These are phyloP conservation scores for Drosophila diplacantha DNA, from an alignment of 2,888 invertebrate genomes.

Conservation along the genomic window DNA sequence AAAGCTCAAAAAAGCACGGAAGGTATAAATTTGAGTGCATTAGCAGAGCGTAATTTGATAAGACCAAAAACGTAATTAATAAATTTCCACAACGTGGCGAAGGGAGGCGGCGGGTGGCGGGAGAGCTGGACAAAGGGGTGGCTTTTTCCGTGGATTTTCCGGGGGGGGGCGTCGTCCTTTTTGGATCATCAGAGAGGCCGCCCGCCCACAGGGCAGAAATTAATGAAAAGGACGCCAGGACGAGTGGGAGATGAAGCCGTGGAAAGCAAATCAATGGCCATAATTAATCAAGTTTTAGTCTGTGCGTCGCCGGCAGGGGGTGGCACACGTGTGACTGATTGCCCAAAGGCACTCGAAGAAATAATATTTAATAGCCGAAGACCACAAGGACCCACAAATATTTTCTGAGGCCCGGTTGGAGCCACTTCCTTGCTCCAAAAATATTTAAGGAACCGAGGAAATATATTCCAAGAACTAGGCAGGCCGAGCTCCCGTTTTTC, in stretches of 20 bases:
- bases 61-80: slow-evolving; percentile 76
- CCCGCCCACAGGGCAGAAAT: slow-evolving; percentile 49
- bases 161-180: neutral
- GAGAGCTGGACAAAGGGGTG: slow-evolving; percentile 29
- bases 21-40: slow-evolving; percentile 75
- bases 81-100: slow-evolving; percentile 66
- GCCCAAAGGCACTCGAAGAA: slow-evolving; percentile 27
- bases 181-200: slow-evolving; percentile 13
- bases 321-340: slow-evolving; percentile 65
- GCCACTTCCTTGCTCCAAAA: neutral
- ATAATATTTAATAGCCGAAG: neutral
- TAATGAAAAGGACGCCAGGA: slow-evolving; percentile 53
- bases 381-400: too few species aligned
- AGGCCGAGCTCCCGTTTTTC: neutral
- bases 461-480: neutral
- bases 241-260: slow-evolving; percentile 51
- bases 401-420: too few species aligned
- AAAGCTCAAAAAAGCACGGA: slow-evolving; percentile 63
- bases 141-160: slow-evolving; percentile 13
- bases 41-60: slow-evolving; percentile 76
- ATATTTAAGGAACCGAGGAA: neutral
- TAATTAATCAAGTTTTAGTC: slow-evolving; percentile 71
- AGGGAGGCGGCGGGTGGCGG: neutral
- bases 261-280: slow-evolving; percentile 72
- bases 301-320: slow-evolving; percentile 7